phyloP scores from a whole-genome alignment of 2,113 vertebrate genomes.

The Oryzias woworae region DNA sequence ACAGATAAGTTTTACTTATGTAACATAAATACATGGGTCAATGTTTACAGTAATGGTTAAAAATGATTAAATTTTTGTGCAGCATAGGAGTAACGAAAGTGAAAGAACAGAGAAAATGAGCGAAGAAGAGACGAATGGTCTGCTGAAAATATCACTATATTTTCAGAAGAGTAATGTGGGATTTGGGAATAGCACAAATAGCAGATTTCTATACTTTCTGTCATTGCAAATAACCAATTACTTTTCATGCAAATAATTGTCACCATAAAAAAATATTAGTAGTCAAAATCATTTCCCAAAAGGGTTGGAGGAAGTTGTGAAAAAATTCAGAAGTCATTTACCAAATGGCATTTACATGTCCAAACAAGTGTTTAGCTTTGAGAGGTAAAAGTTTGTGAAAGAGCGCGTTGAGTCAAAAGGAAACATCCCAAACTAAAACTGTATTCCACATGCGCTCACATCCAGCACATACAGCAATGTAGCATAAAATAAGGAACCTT shows the following conservation, averaged over 20 bases:
- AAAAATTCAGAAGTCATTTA: too few relatives aligned
- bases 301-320: too few relatives aligned
- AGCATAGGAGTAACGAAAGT: too few relatives aligned
- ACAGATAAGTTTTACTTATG: neutral
- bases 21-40: too few relatives aligned
- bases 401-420: constrained; percentile 41
- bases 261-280: too few relatives aligned
- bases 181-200: constrained; percentile 21
- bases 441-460: constrained; percentile 41
- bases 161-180: constrained; percentile 43
- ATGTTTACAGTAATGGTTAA: too few relatives aligned
- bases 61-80: too few relatives aligned
- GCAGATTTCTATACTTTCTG: too few relatives aligned
- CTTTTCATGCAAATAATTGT: constrained; percentile 26
- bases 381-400: constrained; percentile 8
- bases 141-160: constrained; percentile 49
- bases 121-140: constrained; percentile 46
- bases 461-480: constrained; percentile 57
- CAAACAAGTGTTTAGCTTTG: constrained; percentile 28
- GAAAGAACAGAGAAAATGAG: constrained; percentile 12
- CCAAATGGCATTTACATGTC: constrained; percentile 6
- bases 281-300: too few relatives aligned
- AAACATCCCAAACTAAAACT: constrained; percentile 40
- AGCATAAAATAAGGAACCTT: constrained; percentile 67
- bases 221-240: constrained; percentile 18